Conservation (phyloP, 2,888 invertebrate genomes). For the Euzophera pinguis region DNA sequence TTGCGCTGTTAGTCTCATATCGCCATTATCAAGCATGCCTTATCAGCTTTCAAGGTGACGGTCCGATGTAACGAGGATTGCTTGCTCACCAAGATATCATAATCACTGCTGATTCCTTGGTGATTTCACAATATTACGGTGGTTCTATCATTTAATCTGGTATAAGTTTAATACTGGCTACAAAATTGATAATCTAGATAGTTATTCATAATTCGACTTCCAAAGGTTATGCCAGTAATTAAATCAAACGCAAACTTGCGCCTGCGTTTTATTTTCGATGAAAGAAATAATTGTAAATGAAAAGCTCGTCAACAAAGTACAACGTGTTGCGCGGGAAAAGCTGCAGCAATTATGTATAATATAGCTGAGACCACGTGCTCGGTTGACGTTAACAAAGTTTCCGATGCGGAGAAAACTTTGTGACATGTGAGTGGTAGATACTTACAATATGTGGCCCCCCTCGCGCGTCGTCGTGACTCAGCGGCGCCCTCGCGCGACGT, state of each 20-base stretch:
- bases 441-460: conserved; percentile 69
- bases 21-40: conserved; percentile 51
- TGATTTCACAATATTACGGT: conserved; percentile 27
- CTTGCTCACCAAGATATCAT: conserved; percentile 46
- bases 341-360: conserved; percentile 63
- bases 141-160: too few relatives aligned
- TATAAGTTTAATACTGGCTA: too few relatives aligned
- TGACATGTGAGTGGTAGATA: conserved; percentile 78
- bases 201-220: too few relatives aligned
- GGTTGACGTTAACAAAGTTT: conserved; percentile 79
- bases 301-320: conserved; percentile 15
- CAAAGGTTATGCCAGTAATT: background rate
- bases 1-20: conserved; percentile 33
- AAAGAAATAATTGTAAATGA: background rate
- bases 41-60: conserved; percentile 75
- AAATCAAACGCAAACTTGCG: too few relatives aligned
- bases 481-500: conserved; percentile 77
- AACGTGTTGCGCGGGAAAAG: conserved; percentile 41
- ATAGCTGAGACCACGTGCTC: conserved; percentile 76
- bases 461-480: conserved; percentile 65
- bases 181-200: too few relatives aligned
- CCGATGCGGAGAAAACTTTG: conserved; percentile 78
- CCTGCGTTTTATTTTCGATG: background rate
- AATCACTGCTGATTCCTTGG: conserved; percentile 33
- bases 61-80: conserved; percentile 62